Evolutionary conservation across 2,113 vertebrate genomes (phyloP).

Genomic region (Carollia perspicillata): DNA sequence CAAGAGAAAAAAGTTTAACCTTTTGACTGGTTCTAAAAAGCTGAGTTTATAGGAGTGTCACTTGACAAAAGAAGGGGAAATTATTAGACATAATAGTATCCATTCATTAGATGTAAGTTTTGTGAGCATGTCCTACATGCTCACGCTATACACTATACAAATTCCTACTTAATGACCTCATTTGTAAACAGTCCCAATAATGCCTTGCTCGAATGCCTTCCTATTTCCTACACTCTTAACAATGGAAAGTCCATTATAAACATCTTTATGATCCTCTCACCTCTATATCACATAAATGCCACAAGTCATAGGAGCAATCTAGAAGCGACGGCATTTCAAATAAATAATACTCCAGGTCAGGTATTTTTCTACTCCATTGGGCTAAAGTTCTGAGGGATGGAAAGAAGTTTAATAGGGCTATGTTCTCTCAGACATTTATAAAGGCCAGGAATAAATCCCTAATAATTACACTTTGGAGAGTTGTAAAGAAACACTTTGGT

Average conservation of each 20-base stretch:
- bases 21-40: background rate
- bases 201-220: background rate
- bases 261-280: constrained; percentile 46
- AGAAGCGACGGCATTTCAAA: constrained; percentile 1
- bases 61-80: background rate
- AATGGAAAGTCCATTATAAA: constrained; percentile 50
- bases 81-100: background rate
- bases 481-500: constrained; percentile 54
- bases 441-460: constrained; percentile 68
- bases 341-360: constrained; percentile 45
- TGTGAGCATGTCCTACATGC: background rate
- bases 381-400: constrained; percentile 57
- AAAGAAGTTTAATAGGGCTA: constrained; percentile 56
- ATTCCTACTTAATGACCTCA: background rate
- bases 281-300: constrained; percentile 36
- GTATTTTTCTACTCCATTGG: constrained; percentile 69
- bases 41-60: background rate
- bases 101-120: background rate
- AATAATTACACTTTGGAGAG: constrained; percentile 62
- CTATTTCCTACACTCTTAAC: background rate
- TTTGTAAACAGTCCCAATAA: constrained; percentile 28
- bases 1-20: background rate
- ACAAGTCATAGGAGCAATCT: background rate
- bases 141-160: background rate
- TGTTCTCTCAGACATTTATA: constrained; percentile 73